Evolutionary conservation across 2,888 invertebrate genomes (phyloP), one percentile per base, ranked within the genome.

Genomic region (Scaeva pyrastri): DNA sequence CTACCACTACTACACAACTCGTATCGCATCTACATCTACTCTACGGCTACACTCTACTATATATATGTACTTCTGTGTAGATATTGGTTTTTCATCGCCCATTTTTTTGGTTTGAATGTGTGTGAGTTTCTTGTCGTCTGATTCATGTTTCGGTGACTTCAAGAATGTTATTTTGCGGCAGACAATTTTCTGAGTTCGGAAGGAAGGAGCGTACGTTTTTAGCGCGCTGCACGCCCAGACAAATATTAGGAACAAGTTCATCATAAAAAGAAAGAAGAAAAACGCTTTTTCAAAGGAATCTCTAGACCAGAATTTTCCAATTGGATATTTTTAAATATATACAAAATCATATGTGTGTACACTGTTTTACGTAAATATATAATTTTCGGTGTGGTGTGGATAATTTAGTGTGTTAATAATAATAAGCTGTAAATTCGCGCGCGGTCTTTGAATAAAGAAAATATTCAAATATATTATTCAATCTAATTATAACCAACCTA

Each of bases 81-180:
- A 66, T 58, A 14, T 64, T 43, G 1, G 74, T 45, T 39, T 56
- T 39, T 60, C 31, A 62, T 86, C 82, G 56, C 68, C 81, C 77
- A 77, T 78, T 70, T 74, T 74, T 41, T 10, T 26, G 5, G 52
- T 78, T 19, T 75, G 10, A 66, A 64, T 78, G 85, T 86, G 70
- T 82, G 73, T 50, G 70, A 56, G 60, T 62, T 64, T 41, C 31
- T 72, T 56, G 60, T 52, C 19, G 43, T 58, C 56, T 86, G 86
- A 86, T 81, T 82, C 82, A 82, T 86, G 81, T 73, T 83, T 79
- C 81, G 85, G 50, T 77, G 81, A 86, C 77, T 86, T 82, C 82
- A 86, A 86, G 77, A 82, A 86, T 86, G 77, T 74, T 62, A 86
- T 74, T 86, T 45, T 77, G 70, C 64, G 74, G 77, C 86, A 86